phyloP scores from a whole-genome alignment of 2,888 invertebrate species.

The Lycaena phlaeas region DNA sequence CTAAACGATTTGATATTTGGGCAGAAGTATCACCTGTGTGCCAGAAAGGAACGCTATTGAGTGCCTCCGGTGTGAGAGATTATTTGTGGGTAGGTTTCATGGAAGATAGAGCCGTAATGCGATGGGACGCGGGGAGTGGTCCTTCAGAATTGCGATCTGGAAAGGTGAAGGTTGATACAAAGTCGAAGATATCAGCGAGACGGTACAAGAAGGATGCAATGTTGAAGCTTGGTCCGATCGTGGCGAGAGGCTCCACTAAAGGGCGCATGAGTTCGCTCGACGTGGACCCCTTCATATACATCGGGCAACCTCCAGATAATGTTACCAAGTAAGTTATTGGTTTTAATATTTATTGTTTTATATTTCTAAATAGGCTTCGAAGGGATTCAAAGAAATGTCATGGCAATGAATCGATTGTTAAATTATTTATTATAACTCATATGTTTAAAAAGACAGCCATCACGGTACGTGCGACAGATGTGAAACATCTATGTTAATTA shows the following conservation, averaged over 20 bases:
- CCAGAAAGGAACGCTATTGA: slow-evolving; percentile 49
- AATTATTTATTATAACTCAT: too few species aligned
- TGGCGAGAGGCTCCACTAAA: slow-evolving; percentile 45
- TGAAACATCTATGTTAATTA: too few species aligned
- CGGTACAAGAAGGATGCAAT: slow-evolving; percentile 60
- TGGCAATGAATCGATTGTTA: too few species aligned
- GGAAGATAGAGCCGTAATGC: slow-evolving; percentile 44
- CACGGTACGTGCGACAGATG: too few species aligned
- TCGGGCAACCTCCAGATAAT: slow-evolving; percentile 56
- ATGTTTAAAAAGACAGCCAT: too few species aligned
- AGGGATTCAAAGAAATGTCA: too few species aligned
- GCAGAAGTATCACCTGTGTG: slow-evolving; percentile 60
- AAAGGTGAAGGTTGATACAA: slow-evolving; percentile 45
- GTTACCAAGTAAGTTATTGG: slow-evolving; percentile 52
- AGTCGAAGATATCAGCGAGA: slow-evolving; percentile 50
- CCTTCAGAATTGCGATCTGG: slow-evolving; percentile 48
- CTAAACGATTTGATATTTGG: slow-evolving; percentile 61
- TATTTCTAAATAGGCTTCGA: too few species aligned
- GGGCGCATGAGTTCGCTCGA: slow-evolving; percentile 59
- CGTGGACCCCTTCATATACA: slow-evolving; percentile 51
- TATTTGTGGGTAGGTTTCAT: slow-evolving; percentile 62
- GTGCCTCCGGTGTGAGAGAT: slow-evolving; percentile 54
- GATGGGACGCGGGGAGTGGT: slow-evolving; percentile 59
- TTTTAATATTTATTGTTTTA: not conserved
- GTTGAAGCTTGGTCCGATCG: slow-evolving; percentile 44